Percentiles rank a stretch among this genome's conserved stretches.
phyloP scores from a whole-genome alignment of 2,888 invertebrate genomes.

The Acrobeloides nanus region DNA sequence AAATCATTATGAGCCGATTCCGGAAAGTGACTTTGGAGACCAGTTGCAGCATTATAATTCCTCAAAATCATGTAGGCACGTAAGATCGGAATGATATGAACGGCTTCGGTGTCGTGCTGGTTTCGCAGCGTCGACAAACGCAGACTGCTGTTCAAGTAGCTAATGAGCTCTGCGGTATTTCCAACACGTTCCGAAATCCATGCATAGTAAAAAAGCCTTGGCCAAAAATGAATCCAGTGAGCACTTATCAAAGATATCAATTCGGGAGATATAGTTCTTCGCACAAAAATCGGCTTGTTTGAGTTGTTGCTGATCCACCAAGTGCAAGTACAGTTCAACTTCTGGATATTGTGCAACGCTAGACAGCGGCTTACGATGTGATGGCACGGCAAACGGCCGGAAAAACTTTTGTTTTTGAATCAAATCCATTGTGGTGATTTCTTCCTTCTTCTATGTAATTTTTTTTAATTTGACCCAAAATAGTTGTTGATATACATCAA shows the following conservation, averaged over 20 bases:
- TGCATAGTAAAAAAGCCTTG: slow-evolving; percentile 90
- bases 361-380: slow-evolving; percentile 7
- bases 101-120: slow-evolving; percentile 94
- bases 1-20: slow-evolving; percentile 95
- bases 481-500: no score
- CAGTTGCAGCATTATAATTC: slow-evolving; percentile 83
- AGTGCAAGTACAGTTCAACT: slow-evolving; percentile 41
- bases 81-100: slow-evolving; percentile 85
- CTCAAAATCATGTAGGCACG: slow-evolving; percentile 91
- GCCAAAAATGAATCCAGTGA: slow-evolving; percentile 87
- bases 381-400: no score
- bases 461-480: no score
- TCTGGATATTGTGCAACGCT: slow-evolving; percentile 25
- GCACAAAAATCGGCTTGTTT: slow-evolving; percentile 26
- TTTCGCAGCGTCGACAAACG: slow-evolving; percentile 88
- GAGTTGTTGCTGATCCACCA: slow-evolving; percentile 28
- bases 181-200: slow-evolving; percentile 72
- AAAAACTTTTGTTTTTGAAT: slow-evolving; percentile 17
- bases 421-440: slow-evolving; percentile 22
- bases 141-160: slow-evolving; percentile 73
- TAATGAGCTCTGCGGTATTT: slow-evolving; percentile 34
- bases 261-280: slow-evolving; percentile 60
- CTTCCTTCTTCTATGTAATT: slow-evolving; percentile 4
- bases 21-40: slow-evolving; percentile 87
- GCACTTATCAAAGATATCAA: slow-evolving; percentile 78